These are phyloP conservation scores for Apteryx mantelli DNA, from an alignment of 2,113 vertebrate species.

Conservation along the genomic window DNA sequence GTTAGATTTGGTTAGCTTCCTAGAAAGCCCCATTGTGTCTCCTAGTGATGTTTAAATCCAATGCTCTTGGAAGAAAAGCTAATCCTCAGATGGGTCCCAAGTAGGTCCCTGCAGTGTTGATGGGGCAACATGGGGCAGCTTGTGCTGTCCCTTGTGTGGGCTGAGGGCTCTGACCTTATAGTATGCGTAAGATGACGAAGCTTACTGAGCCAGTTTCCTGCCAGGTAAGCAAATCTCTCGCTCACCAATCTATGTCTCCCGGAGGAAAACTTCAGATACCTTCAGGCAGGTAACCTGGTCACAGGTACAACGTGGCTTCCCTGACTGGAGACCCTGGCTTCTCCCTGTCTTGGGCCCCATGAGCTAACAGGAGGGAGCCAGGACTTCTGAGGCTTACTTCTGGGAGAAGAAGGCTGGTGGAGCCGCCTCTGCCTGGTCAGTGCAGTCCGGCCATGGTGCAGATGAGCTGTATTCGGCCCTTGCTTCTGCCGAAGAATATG, in stretches of 20 bases:
- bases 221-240: neutral
- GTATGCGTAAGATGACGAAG: neutral
- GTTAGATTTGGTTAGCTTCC: neutral
- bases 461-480: neutral
- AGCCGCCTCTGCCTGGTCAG: neutral
- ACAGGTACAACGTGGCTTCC: neutral
- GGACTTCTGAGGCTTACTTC: constrained; percentile 53
- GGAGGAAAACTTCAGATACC: neutral
- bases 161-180: neutral
- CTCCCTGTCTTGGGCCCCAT: neutral
- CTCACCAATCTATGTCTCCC: neutral
- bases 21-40: neutral
- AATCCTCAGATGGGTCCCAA: neutral
- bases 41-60: neutral
- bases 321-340: neutral
- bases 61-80: neutral
- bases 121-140: neutral
- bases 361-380: neutral
- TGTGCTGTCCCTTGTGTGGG: neutral
- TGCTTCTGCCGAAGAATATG: neutral
- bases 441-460: neutral
- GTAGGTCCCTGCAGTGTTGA: neutral
- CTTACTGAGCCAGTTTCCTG: neutral
- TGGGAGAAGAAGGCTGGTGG: neutral
- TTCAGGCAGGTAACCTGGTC: neutral